A percentile compares a stretch with the other conserved stretches of the same genome.
These are phyloP conservation scores for Syrphus vitripennis DNA, from an alignment of 2,888 invertebrate genomes.

Conservation along the genomic window DNA sequence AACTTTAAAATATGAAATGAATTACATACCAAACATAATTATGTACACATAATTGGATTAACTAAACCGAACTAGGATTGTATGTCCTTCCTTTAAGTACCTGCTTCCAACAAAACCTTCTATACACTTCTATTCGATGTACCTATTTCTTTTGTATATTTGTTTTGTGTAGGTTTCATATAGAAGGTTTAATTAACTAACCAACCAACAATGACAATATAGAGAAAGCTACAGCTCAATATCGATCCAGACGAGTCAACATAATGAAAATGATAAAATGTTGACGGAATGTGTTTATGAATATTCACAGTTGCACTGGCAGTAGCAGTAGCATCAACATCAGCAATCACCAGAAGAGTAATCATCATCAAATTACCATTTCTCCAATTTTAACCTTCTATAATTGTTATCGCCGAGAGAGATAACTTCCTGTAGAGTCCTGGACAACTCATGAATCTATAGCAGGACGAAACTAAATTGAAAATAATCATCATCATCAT, in stretches of 20 bases:
- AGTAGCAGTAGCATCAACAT: neutral
- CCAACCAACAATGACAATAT: neutral
- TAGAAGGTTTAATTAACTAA: neutral
- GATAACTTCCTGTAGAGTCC: constrained; percentile 46
- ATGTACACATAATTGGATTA: neutral
- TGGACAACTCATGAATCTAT: neutral
- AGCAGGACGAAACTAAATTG: constrained; percentile 50
- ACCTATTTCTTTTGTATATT: neutral
- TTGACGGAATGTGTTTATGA: constrained; percentile 28
- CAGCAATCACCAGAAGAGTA: constrained; percentile 25
- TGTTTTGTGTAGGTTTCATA: neutral
- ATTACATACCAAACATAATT: constrained; percentile 1
- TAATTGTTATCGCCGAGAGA: too few relatives aligned
- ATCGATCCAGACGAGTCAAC: constrained; percentile 42
- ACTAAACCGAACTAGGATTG: neutral
- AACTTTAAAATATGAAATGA: neutral
- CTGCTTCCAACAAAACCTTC: neutral
- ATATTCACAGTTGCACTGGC: neutral
- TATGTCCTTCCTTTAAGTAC: neutral
- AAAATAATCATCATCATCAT: constrained; percentile 41
- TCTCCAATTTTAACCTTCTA: neutral
- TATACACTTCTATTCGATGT: neutral
- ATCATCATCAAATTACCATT: constrained; percentile 55
- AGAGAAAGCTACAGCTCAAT: constrained; percentile 16
- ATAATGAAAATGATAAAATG: constrained; percentile 46